These are phyloP conservation scores for Drosophila ogumai DNA, from an alignment of 1,140 invertebrate genomes.

Conservation along the genomic window DNA sequence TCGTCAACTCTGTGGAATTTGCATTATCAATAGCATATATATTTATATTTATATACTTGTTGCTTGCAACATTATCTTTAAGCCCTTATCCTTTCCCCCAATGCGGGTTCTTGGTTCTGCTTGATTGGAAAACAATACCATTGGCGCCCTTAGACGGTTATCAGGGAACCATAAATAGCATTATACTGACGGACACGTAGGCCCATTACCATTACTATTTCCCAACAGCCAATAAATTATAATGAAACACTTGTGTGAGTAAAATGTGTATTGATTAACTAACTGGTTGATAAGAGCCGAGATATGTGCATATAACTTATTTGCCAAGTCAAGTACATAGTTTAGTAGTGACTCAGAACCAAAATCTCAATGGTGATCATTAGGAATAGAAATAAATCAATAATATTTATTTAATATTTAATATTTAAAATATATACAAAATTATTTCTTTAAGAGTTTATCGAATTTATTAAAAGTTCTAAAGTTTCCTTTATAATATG, in stretches of 20 bases:
- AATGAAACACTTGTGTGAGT: conserved; percentile 31
- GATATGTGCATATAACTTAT: neutral
- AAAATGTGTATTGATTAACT: conserved; percentile 37
- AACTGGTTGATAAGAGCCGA: conserved; percentile 44
- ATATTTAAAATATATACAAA: no score
- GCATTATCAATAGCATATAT: conserved; percentile 2
- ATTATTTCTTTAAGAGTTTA: no score
- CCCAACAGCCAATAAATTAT: conserved; percentile 61
- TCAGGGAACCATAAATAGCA: conserved; percentile 63
- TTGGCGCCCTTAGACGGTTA: conserved; percentile 39
- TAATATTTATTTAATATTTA: no score
- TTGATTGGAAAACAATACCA: conserved; percentile 32
- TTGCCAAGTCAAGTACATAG: conserved; percentile 5
- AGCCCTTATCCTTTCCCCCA: conserved; percentile 18
- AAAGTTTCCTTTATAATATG: neutral
- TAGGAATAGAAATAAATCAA: no score
- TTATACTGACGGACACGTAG: conserved; percentile 45
- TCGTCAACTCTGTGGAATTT: conserved; percentile 1
- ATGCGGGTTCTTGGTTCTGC: conserved; percentile 14
- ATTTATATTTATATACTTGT: conserved; percentile 5
- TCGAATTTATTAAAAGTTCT: neutral
- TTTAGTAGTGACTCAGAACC: conserved; percentile 15
- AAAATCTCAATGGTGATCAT: neutral
- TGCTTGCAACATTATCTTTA: conserved; percentile 19
- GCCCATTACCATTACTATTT: conserved; percentile 49